Conservation (phyloP, 2,888 invertebrate species). For the Spisula solida region DNA sequence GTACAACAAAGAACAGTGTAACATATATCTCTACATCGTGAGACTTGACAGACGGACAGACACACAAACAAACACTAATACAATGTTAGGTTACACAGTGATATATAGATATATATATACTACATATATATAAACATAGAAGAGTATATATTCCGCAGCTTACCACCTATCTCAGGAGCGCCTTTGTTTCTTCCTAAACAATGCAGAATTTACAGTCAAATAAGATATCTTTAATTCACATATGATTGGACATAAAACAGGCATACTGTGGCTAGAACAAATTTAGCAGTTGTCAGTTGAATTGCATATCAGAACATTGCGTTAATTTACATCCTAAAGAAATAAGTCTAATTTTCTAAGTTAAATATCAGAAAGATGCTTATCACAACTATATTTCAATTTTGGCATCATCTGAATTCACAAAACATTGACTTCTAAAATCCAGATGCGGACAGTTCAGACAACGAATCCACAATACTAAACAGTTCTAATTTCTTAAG, state of each 20-base stretch:
- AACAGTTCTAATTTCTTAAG: background rate
- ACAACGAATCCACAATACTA: background rate
- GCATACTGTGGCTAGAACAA: too few relatives aligned
- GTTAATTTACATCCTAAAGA: too few relatives aligned
- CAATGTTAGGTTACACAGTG: conserved; percentile 11
- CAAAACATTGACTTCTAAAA: too few relatives aligned
- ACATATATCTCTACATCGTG: background rate
- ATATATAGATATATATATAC: conserved; percentile 16
- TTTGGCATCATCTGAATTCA: too few relatives aligned
- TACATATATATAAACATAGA: background rate
- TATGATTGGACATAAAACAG: background rate
- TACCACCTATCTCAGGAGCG: conserved; percentile 41
- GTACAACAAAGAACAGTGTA: background rate
- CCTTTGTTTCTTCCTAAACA: conserved; percentile 33
- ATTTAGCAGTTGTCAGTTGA: too few relatives aligned
- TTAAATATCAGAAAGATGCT: too few relatives aligned
- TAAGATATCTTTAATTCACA: background rate
- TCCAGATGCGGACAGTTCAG: background rate
- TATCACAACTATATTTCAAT: too few relatives aligned
- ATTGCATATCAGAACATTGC: too few relatives aligned
- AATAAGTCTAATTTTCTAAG: too few relatives aligned
- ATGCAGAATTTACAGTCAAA: background rate
- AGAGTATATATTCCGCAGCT: conserved; percentile 17
- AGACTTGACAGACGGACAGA: background rate
- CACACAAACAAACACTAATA: background rate